A percentile compares a stretch with the other conserved stretches of the same genome.
Conservation (phyloP, 2,888 invertebrate species). For the Epicampocera succincta region DNA sequence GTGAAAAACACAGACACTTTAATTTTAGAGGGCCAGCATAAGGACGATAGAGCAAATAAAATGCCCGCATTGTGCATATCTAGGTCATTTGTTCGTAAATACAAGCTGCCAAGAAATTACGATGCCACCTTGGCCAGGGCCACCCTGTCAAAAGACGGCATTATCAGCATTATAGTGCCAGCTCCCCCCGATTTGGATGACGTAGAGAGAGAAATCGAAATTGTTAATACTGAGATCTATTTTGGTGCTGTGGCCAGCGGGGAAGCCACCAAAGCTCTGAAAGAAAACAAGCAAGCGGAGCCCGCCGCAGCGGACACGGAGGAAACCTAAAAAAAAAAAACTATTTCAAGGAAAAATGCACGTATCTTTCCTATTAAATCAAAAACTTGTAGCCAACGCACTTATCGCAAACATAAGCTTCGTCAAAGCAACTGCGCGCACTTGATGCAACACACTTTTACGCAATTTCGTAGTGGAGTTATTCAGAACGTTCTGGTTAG, state of each 20-base stretch:
- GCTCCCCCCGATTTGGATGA: slow-evolving; percentile 78
- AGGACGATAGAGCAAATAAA: slow-evolving; percentile 75
- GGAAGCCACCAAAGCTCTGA: slow-evolving; percentile 50
- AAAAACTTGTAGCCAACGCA: slow-evolving; percentile 5
- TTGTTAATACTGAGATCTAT: slow-evolving; percentile 76
- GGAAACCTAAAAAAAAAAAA: not conserved
- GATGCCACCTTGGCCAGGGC: slow-evolving; percentile 78
- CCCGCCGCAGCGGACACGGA: not conserved
- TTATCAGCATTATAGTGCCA: slow-evolving; percentile 79
- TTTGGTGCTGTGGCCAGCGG: slow-evolving; percentile 74
- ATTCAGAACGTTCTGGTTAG: slow-evolving; percentile 48
- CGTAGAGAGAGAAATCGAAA: slow-evolving; percentile 77
- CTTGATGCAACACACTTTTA: not conserved
- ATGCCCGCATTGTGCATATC: slow-evolving; percentile 76
- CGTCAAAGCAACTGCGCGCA: not conserved
- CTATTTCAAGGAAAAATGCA: slow-evolving; percentile 1
- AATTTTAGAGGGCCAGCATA: slow-evolving; percentile 77
- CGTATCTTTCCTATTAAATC: not conserved
- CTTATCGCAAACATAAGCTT: not conserved
- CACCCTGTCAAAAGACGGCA: slow-evolving; percentile 78
- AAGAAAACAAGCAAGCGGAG: slow-evolving; percentile 47
- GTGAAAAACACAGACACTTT: slow-evolving; percentile 78
- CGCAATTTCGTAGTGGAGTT: not conserved
- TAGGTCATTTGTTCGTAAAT: slow-evolving; percentile 78
- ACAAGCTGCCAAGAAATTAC: slow-evolving; percentile 78